Base-by-base conservation (phyloP, 1,140 invertebrate species). In the Drosophila chauvacae region DNA sequence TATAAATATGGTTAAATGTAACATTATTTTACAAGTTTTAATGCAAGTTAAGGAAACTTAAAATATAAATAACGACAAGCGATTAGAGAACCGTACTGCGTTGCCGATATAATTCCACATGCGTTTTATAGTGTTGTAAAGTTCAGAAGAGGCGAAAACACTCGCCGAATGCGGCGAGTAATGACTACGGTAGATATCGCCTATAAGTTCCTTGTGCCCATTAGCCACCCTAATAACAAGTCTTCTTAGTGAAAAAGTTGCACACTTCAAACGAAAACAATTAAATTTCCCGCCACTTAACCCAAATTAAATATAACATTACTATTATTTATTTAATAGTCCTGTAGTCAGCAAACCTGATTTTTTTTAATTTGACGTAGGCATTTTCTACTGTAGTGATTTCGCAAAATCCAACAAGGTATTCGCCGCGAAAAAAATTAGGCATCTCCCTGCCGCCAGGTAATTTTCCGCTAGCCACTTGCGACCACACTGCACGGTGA, bases 401-500 rank as follows among this genome's bases (percentile, higher is more conserved):
- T 55, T 56, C 37, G 37, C 56, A 26, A 57, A 63, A 41, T n/a
- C 37, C 26, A 58, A 59, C 61, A 33, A 58, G 61, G 53, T 59
- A 63, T 59, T 63, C 61, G 26, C 35, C 53, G 53, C 53, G 35
- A 56, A 39, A 51, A 51, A 33, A 39, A 55, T 6, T 13, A 23
- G 53, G 53, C 53, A 56, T 56, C 53, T 56, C 35, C 20, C 51
- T 16, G 33, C 18, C 14, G 26, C 62, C 65, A 69, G 63, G 62
- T 68, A 70, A 66, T 30, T 70, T 70, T 53, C n/a, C 39, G 30
- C 62, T 53, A 45, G 47, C 30, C 48, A 51, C 63, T 68, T 68
- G 66, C 63, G 64, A 66, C 50, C 64, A 71, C 68, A 71, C 68
- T 55, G 64, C 39, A 57, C 63, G 68, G 69, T 72, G 69, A 72